Percentiles rank a stretch among this genome's conserved stretches.
phyloP scores from a whole-genome alignment of 2,113 vertebrate species.

The Albula goreensis region DNA sequence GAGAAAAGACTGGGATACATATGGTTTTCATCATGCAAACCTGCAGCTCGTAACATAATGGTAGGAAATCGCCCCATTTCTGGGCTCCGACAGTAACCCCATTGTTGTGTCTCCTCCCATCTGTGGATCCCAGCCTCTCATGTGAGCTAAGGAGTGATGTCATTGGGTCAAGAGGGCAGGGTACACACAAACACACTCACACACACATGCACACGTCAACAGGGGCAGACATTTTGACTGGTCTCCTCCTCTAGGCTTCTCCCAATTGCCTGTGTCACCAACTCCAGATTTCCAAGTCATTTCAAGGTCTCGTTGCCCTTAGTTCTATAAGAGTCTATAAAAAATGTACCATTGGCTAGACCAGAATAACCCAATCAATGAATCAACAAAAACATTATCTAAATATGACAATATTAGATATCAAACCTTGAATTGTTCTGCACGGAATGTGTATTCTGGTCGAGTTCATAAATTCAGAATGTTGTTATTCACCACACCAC shows the following conservation, averaged over 20 bases:
- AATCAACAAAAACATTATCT: background rate
- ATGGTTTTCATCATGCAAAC: slow-evolving; percentile 52
- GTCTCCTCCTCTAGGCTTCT: slow-evolving; percentile 6
- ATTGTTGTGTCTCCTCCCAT: slow-evolving; percentile 51
- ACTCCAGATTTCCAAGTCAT: background rate
- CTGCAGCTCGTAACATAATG: slow-evolving; percentile 53
- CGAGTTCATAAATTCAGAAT: background rate
- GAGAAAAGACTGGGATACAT: slow-evolving; percentile 35
- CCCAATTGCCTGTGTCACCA: background rate
- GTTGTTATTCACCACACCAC: background rate
- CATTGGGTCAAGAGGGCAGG: slow-evolving; percentile 29
- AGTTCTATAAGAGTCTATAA: background rate
- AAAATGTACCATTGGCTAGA: background rate
- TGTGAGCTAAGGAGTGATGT: slow-evolving; percentile 28
- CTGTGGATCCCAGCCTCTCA: slow-evolving; percentile 36
- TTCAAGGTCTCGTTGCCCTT: background rate
- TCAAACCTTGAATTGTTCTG: background rate
- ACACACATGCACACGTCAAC: too few species aligned
- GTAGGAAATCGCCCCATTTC: slow-evolving; percentile 48
- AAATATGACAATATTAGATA: background rate
- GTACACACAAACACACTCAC: slow-evolving; percentile 15
- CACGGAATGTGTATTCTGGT: background rate
- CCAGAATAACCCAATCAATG: background rate
- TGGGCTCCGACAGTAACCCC: slow-evolving; percentile 48
- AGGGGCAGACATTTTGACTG: slow-evolving; percentile 27